These are phyloP conservation scores for Antheraea yamamai DNA, from an alignment of 2,888 invertebrate species.

Conservation along the genomic window DNA sequence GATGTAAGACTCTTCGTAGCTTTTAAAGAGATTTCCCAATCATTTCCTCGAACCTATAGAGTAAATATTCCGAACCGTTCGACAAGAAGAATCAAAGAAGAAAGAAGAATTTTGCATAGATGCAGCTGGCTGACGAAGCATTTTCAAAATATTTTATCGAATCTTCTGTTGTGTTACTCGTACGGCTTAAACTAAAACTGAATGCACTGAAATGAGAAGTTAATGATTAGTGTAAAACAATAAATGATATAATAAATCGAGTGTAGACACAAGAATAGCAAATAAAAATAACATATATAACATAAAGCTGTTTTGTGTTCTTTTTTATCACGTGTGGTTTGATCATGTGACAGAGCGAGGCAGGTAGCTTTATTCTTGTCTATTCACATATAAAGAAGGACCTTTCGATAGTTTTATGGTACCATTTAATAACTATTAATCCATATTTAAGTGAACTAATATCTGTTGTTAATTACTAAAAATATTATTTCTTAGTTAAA, in stretches of 20 bases:
- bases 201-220: neutral
- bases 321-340: neutral
- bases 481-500: no score
- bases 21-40: neutral
- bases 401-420: no score
- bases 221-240: neutral
- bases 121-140: neutral
- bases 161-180: neutral
- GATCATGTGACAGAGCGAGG: neutral
- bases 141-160: neutral
- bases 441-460: no score
- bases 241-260: neutral
- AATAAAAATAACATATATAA: neutral
- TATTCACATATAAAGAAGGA: neutral
- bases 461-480: no score
- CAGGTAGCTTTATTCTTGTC: neutral
- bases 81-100: neutral
- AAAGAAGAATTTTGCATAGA: neutral
- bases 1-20: no score
- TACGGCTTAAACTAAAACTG: neutral
- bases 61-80: neutral
- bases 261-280: neutral
- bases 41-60: neutral
- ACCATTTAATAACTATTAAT: no score
- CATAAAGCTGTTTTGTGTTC: neutral